Percentiles rank a stretch among this genome's conserved stretches.
These are phyloP conservation scores for Calosoma granatense DNA, from an alignment of 1,140 invertebrate genomes.

Conservation along the genomic window DNA sequence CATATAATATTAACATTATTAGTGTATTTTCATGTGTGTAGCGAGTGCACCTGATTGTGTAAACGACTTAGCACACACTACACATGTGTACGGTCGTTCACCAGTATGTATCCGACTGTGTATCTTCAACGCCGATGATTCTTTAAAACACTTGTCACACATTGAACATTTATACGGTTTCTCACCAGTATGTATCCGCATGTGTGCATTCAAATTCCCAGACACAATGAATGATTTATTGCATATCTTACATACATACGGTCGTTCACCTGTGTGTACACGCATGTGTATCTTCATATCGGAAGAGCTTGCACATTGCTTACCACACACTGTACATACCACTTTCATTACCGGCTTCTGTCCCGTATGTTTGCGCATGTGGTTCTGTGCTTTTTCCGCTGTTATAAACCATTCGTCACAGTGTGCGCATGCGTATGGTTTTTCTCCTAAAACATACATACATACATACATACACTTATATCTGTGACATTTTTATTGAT, in stretches of 20 bases:
- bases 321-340: slow-evolving; percentile 54
- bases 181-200: slow-evolving; percentile 26
- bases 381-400: not conserved
- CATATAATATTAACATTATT: slow-evolving; percentile 11
- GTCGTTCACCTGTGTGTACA: slow-evolving; percentile 59
- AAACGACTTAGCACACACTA: slow-evolving; percentile 27
- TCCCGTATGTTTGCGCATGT: not conserved
- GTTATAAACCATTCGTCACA: slow-evolving; percentile 20
- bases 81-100: slow-evolving; percentile 21
- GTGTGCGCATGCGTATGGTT: slow-evolving; percentile 23
- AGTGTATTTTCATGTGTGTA: slow-evolving; percentile 25
- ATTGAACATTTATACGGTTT: slow-evolving; percentile 28
- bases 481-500: too few relatives aligned
- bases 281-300: slow-evolving; percentile 44
- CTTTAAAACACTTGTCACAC: slow-evolving; percentile 22
- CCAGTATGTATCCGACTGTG: slow-evolving; percentile 21
- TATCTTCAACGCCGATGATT: slow-evolving; percentile 20
- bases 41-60: slow-evolving; percentile 23
- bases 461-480: not conserved
- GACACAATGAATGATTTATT: slow-evolving; percentile 17
- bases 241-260: slow-evolving; percentile 33
- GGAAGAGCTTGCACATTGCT: slow-evolving; percentile 55
- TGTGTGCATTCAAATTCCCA: slow-evolving; percentile 22
- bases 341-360: not conserved
- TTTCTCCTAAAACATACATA: slow-evolving; percentile 14